Evolutionary conservation across 2,888 invertebrate genomes (phyloP), one percentile per base, ranked within the genome.

Genomic region (Pediacus dermestoides): DNA sequence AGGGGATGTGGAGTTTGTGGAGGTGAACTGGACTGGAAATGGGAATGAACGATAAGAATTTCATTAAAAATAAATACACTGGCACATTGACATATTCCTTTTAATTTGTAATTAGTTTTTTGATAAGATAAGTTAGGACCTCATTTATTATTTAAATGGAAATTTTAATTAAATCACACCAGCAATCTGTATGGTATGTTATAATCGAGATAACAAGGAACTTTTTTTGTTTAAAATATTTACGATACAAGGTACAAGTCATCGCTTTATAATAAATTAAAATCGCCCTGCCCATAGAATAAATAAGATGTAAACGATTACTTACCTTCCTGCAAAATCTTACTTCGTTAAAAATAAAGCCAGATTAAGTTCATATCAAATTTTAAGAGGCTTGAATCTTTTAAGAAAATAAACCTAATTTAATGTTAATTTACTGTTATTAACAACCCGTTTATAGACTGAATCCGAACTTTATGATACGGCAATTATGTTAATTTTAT

Each of bases 401-500:
- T 4, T 6, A 4, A 4, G 10, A 6, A 23, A 23, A 23, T 23
- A n/a, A 10, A 10, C 23, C n/a, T n/a, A n/a, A n/a, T n/a, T n/a
- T 23, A n/a, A 23, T 23, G 10, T 23, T 23, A 23, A 23, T 23
- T 23, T 10, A 23, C 9, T 6, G 23, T n/a, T 23, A 23, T 23
- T 23, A 9, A 23, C 23, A 23, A 23, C 9, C n/a, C 8, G 10
- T 23, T 23, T 18, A 9, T 23, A 23, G n/a, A 10, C 23, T 9
- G n/a, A n/a, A 23, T 9, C 4, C 23, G 3, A 7, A 9, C 4
- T n/a, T 37, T 31, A 39, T 37, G 37, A 40, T 40, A 21, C 21
- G 33, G 33, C 34, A 34, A 44, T 40, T 34, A 37, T 34, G 39
- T 37, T 44, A 44, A 44, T 44, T 41, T 37, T 40, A 44, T 44